phyloP scores from a whole-genome alignment of 2,888 invertebrate species.

The Lasioglossum zephyrum region DNA sequence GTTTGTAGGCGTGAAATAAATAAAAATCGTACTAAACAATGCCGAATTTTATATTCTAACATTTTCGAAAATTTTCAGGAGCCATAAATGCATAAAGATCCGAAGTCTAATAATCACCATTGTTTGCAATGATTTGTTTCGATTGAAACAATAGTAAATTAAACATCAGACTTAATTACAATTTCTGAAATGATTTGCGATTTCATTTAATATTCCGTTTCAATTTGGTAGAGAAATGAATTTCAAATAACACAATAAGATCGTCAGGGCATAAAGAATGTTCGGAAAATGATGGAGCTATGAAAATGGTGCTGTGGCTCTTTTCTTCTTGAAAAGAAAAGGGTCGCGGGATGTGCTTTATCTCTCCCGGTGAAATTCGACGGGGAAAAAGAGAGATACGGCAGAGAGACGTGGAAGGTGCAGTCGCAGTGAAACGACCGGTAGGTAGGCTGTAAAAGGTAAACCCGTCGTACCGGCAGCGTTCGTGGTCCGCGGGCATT shows the following conservation, averaged over 20 bases:
- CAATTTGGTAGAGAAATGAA: neutral
- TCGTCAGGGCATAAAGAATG: neutral
- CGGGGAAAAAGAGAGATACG: conserved; percentile 34
- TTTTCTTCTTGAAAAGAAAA: neutral
- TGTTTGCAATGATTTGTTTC: too few species aligned
- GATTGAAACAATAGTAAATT: too few species aligned
- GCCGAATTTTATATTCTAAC: too few species aligned
- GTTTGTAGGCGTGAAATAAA: too few species aligned
- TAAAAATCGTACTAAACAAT: too few species aligned
- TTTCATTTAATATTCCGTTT: neutral
- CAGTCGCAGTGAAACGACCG: conserved; percentile 77
- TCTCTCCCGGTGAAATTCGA: conserved; percentile 44
- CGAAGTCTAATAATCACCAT: too few species aligned
- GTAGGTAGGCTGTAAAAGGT: conserved; percentile 79
- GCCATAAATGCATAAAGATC: too few species aligned
- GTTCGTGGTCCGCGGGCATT: conserved; percentile 74
- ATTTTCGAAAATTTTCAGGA: too few species aligned
- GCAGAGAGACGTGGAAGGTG: conserved; percentile 67
- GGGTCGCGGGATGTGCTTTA: conserved; percentile 6
- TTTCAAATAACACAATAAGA: neutral
- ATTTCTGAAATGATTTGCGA: neutral
- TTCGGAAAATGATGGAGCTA: neutral
- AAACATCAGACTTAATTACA: too few species aligned
- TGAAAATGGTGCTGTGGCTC: neutral
- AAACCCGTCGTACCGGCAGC: conserved; percentile 75